phyloP scores from a whole-genome alignment of 2,888 invertebrate genomes.

The Keiferia lycopersicella region DNA sequence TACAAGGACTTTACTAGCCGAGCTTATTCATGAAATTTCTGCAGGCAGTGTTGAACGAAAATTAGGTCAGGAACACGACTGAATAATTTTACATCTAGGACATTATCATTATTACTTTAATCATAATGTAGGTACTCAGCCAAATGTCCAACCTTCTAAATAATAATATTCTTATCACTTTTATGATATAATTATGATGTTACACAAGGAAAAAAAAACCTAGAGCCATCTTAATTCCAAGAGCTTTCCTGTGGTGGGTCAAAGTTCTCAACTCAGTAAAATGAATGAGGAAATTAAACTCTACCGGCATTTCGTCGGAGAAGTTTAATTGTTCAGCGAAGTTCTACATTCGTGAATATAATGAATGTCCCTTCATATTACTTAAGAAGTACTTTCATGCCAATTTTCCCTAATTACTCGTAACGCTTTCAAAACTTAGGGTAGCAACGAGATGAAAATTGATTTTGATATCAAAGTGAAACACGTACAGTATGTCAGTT shows the following conservation, averaged over 20 bases:
- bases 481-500: background rate
- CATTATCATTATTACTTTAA: conserved; percentile 35
- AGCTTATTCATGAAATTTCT: background rate
- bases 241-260: background rate
- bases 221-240: background rate
- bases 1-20: background rate
- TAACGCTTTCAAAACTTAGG: background rate
- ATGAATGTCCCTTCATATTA: background rate
- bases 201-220: no score
- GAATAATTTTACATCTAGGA: conserved; percentile 32
- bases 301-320: background rate
- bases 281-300: conserved; percentile 2
- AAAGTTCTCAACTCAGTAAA: background rate
- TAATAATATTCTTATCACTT: background rate
- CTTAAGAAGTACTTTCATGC: background rate
- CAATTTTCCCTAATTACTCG: background rate
- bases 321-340: background rate
- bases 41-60: background rate
- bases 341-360: background rate
- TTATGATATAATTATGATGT: no score
- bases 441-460: background rate
- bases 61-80: conserved; percentile 28
- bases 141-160: conserved; percentile 5
- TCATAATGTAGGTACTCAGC: conserved; percentile 26
- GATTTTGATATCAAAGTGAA: conserved; percentile 1